Percentiles rank a stretch among this genome's conserved stretches.
These are phyloP conservation scores for Takifugu rubripes DNA, from an alignment of 2,797 vertebrate species.

Conservation along the genomic window DNA sequence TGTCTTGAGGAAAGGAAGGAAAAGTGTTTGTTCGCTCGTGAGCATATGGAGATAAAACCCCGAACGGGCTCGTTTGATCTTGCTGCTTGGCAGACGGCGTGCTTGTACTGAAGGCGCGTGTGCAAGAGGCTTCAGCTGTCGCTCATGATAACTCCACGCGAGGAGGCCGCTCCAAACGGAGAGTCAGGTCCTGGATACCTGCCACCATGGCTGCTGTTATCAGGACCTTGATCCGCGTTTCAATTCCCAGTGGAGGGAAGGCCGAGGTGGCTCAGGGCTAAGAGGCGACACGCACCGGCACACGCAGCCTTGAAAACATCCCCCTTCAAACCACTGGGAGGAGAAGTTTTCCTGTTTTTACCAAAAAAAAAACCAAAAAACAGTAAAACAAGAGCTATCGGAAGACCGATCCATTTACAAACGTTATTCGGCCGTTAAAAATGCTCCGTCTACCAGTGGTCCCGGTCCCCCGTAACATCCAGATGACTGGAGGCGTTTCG, in stretches of 20 bases:
- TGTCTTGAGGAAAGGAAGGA: constrained; percentile 18
- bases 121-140: constrained; percentile 55
- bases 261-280: constrained; percentile 8
- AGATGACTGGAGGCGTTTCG: constrained; percentile 54
- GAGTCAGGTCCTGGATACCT: constrained; percentile 61
- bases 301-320: constrained; percentile 34
- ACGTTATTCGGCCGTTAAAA: not conserved
- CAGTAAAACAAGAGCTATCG: too few relatives aligned
- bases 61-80: constrained; percentile 42
- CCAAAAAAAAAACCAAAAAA: not conserved
- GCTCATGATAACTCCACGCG: constrained; percentile 69
- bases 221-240: constrained; percentile 67
- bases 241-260: constrained; percentile 59
- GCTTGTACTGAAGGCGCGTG: constrained; percentile 16
- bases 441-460: constrained; percentile 38
- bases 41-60: not conserved
- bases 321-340: constrained; percentile 12
- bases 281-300: constrained; percentile 10
- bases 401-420: too few relatives aligned
- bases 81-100: constrained; percentile 33
- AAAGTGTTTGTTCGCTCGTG: not conserved
- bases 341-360: not conserved
- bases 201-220: constrained; percentile 63
- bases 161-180: constrained; percentile 61
- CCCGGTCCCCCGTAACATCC: constrained; percentile 46